Conservation (phyloP, 2,113 vertebrate species). For the Puma concolor region DNA sequence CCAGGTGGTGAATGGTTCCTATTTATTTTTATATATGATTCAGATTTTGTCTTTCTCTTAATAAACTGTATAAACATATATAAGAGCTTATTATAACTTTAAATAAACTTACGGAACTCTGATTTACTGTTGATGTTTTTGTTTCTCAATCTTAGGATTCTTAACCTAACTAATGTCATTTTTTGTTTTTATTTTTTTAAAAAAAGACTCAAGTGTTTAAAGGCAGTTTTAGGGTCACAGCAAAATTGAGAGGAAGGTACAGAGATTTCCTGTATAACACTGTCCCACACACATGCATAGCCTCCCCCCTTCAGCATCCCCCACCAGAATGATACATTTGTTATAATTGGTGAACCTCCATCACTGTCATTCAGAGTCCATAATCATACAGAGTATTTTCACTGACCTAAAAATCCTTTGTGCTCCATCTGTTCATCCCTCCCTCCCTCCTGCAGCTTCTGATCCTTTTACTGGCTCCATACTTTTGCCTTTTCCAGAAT, state of each 20-base stretch:
- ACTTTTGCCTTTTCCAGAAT: background rate
- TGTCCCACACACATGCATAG: background rate
- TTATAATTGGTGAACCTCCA: background rate
- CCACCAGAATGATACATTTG: background rate
- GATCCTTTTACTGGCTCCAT: background rate
- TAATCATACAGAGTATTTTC: background rate
- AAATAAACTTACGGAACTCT: background rate
- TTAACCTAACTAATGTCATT: background rate
- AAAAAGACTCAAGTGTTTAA: background rate
- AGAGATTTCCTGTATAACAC: background rate
- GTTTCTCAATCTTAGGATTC: constrained; percentile 4
- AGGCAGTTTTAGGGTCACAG: background rate
- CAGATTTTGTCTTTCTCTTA: background rate
- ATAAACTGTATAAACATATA: background rate
- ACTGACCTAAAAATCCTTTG: background rate
- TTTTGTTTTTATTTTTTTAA: background rate
- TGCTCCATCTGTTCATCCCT: background rate
- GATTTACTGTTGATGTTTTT: background rate
- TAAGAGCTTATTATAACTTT: background rate
- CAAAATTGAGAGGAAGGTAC: background rate
- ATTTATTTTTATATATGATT: background rate
- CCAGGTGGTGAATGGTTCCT: background rate
- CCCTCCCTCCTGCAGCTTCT: background rate
- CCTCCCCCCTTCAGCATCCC: background rate
- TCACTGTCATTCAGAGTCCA: background rate